Evolutionary conservation across 2,797 vertebrate species (phyloP), one percentile per base, ranked within the genome.

Genomic region (Pangasius macronema): DNA sequence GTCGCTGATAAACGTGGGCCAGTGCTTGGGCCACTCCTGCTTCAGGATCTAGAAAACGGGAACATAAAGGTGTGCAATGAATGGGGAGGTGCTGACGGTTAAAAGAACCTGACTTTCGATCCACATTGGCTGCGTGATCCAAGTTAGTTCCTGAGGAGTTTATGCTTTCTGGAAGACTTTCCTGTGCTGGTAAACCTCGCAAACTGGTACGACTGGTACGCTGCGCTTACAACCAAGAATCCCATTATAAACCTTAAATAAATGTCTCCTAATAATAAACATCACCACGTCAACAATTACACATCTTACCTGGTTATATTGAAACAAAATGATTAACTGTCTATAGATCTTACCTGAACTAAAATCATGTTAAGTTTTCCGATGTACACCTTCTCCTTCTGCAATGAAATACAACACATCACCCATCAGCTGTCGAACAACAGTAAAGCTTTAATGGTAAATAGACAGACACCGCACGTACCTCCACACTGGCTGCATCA

Each of bases 371-470:
- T 99, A 91, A 99, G 94, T 92, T 99, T 99, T 85, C 99, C 98
- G 92, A 99, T 99, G 93, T 99, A 99, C 57, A 99, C 98, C 91
- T 99, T 99, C 93, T 99, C 98, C 95, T 99, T 99, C 99, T 99
- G 90, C 55, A 92, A 90, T 53, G 87, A 76, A 85, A 46, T 20
- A 85, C 91, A 92, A 90, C 27, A 86, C 5, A 65, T 33, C 63
- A 84, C 14, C 6, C 30, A 79, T 27, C 55, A 22, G 73, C 16
- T 87, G 39, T 53, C 39, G 75, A 30, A 33, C 5, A 59, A 16
- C 5, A n/a, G 1, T 42, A 18, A 63, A n/a, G 36, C 30, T 59
- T 82, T n/a, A n/a, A n/a, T n/a, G n/a, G 67, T 82, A 61, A 70
- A 57, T 33, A 14, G 39, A n/a, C 55, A 59, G 8, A 7, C 67